Percentiles rank a stretch among this genome's conserved stretches.
Conservation (phyloP, 2,888 invertebrate species). For the Tribolium freemani region DNA sequence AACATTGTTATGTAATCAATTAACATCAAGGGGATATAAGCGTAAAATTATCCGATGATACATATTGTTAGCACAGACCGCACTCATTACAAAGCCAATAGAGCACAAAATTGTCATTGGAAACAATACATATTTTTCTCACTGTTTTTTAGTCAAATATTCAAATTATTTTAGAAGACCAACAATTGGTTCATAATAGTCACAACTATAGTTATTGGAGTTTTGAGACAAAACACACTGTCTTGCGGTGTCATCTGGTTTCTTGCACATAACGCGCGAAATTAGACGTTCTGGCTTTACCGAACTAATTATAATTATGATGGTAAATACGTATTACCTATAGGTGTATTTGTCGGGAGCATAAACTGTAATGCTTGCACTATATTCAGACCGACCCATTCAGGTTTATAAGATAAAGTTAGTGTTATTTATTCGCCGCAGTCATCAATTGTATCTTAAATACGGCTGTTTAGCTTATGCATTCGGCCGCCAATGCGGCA, state of each 20-base stretch:
- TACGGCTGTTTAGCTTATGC: conserved; percentile 8
- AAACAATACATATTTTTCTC: no score
- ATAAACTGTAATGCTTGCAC: not conserved
- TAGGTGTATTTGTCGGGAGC: not conserved
- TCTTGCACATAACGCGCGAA: no score
- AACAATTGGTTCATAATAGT: no score
- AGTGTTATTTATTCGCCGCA: conserved; percentile 55
- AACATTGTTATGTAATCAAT: not conserved
- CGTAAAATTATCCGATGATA: not conserved
- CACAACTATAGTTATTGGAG: no score
- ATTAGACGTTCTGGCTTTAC: no score
- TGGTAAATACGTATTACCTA: no score
- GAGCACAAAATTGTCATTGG: not conserved
- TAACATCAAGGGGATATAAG: not conserved
- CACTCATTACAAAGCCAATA: not conserved
- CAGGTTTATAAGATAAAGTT: conserved; percentile 56
- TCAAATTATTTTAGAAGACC: no score
- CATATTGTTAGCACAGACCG: no score
- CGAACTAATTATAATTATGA: no score
- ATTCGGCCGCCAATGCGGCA: not conserved
- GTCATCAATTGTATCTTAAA: conserved; percentile 59
- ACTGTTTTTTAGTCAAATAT: no score
- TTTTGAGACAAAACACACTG: no score
- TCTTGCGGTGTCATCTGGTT: no score
- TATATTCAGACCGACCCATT: conserved; percentile 45